These are phyloP conservation scores for Pygmarrhopalites habei DNA, from an alignment of 1,140 invertebrate genomes.

Conservation along the genomic window DNA sequence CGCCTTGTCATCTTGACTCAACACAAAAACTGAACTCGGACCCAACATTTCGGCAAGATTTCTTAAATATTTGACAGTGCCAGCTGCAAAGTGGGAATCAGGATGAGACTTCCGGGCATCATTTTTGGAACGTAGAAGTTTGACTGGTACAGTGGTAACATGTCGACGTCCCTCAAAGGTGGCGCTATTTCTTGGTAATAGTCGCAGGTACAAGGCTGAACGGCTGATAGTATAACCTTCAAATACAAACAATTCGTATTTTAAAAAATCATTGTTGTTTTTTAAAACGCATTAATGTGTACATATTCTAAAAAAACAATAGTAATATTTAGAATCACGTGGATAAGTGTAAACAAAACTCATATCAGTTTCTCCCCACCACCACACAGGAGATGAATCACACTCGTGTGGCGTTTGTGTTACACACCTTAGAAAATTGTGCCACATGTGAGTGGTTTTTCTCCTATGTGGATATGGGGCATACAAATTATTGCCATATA, in stretches of 20 bases:
- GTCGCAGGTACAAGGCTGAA: conserved; percentile 29
- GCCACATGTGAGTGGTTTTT: too few species aligned
- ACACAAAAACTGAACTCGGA: conserved; percentile 19
- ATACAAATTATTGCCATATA: too few species aligned
- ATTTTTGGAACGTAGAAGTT: conserved; percentile 35
- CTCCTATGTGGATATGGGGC: too few species aligned
- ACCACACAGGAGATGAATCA: too few species aligned
- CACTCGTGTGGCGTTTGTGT: too few species aligned
- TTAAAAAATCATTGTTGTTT: too few species aligned
- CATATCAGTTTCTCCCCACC: too few species aligned
- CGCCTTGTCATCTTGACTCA: conserved; percentile 45
- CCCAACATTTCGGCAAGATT: background rate
- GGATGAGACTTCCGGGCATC: conserved; percentile 35
- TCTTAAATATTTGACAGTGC: background rate
- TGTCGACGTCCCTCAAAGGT: conserved; percentile 40
- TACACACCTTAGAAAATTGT: too few species aligned
- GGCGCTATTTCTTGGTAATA: conserved; percentile 35
- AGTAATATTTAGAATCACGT: too few species aligned
- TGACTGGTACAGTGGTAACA: conserved; percentile 40
- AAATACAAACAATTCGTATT: background rate
- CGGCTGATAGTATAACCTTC: conserved; percentile 20
- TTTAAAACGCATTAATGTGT: too few species aligned
- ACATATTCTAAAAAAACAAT: too few species aligned
- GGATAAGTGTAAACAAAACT: too few species aligned
- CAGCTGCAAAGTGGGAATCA: conserved; percentile 23